phyloP scores from a whole-genome alignment of 1,140 invertebrate genomes.

The Drosophila ohnishii region DNA sequence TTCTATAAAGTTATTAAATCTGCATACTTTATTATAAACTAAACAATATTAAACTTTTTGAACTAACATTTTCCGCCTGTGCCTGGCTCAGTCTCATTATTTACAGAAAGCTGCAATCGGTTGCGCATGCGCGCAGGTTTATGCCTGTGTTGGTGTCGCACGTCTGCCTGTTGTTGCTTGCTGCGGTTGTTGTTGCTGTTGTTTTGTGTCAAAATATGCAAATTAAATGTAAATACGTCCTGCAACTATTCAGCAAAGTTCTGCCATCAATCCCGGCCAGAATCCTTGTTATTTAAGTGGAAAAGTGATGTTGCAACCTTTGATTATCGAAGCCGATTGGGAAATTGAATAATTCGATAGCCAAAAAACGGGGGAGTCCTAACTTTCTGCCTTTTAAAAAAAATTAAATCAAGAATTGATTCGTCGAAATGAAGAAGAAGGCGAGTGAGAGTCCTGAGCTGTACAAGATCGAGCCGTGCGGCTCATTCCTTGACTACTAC shows the following conservation, averaged over 20 bases:
- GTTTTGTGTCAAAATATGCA: slow-evolving; percentile 62
- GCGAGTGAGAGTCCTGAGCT: slow-evolving; percentile 91
- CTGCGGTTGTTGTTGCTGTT: background rate
- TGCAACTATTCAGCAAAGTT: slow-evolving; percentile 65
- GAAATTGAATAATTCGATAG: background rate
- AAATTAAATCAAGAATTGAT: too few relatives aligned
- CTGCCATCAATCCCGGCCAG: background rate
- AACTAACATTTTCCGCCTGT: slow-evolving; percentile 3
- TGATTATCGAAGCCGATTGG: background rate
- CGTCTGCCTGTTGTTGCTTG: background rate
- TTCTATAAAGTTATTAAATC: too few relatives aligned
- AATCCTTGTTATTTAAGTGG: too few relatives aligned
- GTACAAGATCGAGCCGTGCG: slow-evolving; percentile 98
- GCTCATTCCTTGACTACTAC: slow-evolving; percentile 96
- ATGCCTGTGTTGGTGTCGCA: background rate
- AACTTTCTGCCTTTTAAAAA: background rate
- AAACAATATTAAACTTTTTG: background rate
- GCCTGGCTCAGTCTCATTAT: background rate
- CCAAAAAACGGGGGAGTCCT: too few relatives aligned
- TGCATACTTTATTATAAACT: too few relatives aligned
- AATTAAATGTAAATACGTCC: slow-evolving; percentile 80
- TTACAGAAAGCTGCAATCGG: slow-evolving; percentile 16
- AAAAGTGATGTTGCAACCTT: background rate
- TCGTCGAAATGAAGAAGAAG: slow-evolving; percentile 55
- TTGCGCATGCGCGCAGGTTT: background rate